Evolutionary conservation across 1,140 invertebrate genomes (phyloP), one percentile per base, ranked within the genome.

Genomic region (Tribolium madens): DNA sequence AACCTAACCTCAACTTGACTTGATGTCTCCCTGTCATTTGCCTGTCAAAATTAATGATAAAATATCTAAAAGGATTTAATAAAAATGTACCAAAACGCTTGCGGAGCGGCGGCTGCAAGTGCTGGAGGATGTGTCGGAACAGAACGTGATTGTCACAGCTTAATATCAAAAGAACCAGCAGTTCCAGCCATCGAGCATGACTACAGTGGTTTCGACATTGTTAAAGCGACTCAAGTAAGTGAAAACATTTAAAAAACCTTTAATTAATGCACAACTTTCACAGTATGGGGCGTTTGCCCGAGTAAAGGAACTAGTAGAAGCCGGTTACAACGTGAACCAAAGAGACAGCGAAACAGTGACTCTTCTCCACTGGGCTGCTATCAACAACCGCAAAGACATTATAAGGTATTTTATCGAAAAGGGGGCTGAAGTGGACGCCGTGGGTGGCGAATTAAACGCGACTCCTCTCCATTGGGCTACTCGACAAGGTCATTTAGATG

Each of bases 381-480:
- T 99, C 81, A 99, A 99, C 86, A 99, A 99, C 89, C 89, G 95
- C 14, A 91, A 92, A 64, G 96, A 98, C 82, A 96, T 99, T 83
- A 96, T 98, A 48, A 92, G 93, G 78, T 85, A 81, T 75, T 82
- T 84, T 48, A 82, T 84, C 42, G 83, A 96, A 86, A 95, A 95
- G 86, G 96, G 95, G 50, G 97, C 96, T 4, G 89, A 92, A 64
- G 93, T 99, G 0, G 97, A 99, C 89, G 95, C 95, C 0, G 90
- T 98, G 74, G 98, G 98, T 53, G 98, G 98, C 21, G 97, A 99
- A 86, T 87, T 99, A 5, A 91, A 94, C 80, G 97, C 98, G 0
- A 99, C 98, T 3, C 97, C 98, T 13, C 87, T 99, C 68, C 98
- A 99, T 87, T 99, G 98, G 98, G 98, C 98, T 0, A 96, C 96